Evolutionary conservation across 2,113 vertebrate genomes (phyloP).

Genomic region (Acanthochromis polyacanthus): DNA sequence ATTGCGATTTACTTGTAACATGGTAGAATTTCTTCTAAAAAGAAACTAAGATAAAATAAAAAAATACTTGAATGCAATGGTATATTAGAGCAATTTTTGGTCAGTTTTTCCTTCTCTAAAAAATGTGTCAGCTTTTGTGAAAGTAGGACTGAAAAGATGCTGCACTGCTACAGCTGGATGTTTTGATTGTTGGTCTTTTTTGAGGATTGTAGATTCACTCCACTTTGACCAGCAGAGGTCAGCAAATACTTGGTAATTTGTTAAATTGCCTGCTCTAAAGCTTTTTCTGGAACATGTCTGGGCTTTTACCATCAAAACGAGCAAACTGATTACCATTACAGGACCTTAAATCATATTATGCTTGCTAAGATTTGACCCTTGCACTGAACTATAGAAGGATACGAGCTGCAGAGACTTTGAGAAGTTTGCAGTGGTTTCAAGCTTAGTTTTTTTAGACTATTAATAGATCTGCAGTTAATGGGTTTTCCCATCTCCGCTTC

Average conservation of each 20-base stretch:
- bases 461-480: constrained; percentile 31
- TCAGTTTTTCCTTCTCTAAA: background rate
- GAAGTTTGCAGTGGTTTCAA: constrained; percentile 6
- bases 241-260: constrained; percentile 54
- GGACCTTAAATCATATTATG: background rate
- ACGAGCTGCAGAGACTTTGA: background rate
- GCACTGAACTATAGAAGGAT: background rate
- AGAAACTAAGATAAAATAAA: background rate
- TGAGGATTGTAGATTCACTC: background rate
- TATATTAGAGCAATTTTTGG: background rate
- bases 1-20: background rate
- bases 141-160: background rate
- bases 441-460: constrained; percentile 19
- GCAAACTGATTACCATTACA: background rate
- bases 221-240: constrained; percentile 68
- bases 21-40: background rate
- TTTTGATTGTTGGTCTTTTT: background rate
- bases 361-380: background rate
- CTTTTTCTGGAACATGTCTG: background rate
- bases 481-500: constrained; percentile 23
- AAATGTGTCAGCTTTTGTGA: background rate
- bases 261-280: background rate
- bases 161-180: background rate
- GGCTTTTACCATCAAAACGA: background rate
- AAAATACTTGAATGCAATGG: too few species aligned